phyloP scores from a whole-genome alignment of 2,888 invertebrate genomes.

The Myathropa florea region DNA sequence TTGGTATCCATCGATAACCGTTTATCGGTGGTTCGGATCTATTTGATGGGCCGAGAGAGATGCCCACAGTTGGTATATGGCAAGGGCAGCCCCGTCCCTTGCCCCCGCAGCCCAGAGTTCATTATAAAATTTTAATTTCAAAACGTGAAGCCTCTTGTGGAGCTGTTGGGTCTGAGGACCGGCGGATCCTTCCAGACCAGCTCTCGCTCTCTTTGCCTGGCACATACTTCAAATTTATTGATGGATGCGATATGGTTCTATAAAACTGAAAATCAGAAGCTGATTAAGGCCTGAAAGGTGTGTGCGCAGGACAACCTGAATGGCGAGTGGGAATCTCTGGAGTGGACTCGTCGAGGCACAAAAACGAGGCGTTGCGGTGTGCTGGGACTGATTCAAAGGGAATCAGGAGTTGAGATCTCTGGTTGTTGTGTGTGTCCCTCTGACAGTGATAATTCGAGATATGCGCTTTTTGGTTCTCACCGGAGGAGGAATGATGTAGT shows the following conservation, averaged over 20 bases:
- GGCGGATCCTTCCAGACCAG: slow-evolving; percentile 1
- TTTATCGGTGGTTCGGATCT: slow-evolving; percentile 67
- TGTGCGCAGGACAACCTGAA: slow-evolving; percentile 13
- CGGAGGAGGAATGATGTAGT: slow-evolving; percentile 23
- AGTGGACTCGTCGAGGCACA: slow-evolving; percentile 7
- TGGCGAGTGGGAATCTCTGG: slow-evolving; percentile 27
- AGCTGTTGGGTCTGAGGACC: not conserved
- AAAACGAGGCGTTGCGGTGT: slow-evolving; percentile 60
- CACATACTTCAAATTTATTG: slow-evolving; percentile 71
- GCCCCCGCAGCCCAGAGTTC: not conserved
- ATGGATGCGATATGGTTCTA: slow-evolving; percentile 71
- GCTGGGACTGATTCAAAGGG: slow-evolving; percentile 55
- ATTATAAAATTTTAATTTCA: slow-evolving; percentile 66
- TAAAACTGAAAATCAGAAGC: slow-evolving; percentile 68
- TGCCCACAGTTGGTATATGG: slow-evolving; percentile 34
- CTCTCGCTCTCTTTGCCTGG: slow-evolving; percentile 15
- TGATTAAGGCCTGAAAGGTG: slow-evolving; percentile 60
- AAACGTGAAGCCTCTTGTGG: slow-evolving; percentile 23
- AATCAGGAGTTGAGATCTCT: slow-evolving; percentile 43
- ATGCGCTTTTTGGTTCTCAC: slow-evolving; percentile 57
- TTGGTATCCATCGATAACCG: slow-evolving; percentile 69
- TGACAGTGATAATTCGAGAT: slow-evolving; percentile 66
- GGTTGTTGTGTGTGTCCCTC: slow-evolving; percentile 18
- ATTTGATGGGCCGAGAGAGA: slow-evolving; percentile 56
- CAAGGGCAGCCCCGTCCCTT: slow-evolving; percentile 25